These are phyloP conservation scores for Varanus komodoensis DNA, from an alignment of 2,113 vertebrate species.

Conservation along the genomic window DNA sequence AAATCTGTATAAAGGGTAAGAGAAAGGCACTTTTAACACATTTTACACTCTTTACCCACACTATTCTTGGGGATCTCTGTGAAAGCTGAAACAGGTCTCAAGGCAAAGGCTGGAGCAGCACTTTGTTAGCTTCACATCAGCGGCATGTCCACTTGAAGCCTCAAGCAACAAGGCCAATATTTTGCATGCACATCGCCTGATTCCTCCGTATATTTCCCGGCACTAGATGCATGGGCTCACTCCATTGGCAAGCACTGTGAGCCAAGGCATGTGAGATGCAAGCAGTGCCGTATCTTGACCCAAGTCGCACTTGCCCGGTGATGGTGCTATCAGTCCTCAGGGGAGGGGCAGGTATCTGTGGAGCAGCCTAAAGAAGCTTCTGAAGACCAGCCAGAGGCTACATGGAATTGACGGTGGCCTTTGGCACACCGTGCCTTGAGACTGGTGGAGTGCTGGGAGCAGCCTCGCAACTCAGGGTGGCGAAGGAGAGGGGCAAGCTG, in stretches of 20 bases:
- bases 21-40: background rate
- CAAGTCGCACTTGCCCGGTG: background rate
- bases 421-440: background rate
- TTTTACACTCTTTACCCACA: background rate
- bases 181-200: background rate
- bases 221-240: background rate
- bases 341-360: background rate
- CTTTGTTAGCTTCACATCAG: background rate
- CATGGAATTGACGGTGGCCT: background rate
- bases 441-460: background rate
- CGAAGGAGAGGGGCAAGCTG: background rate
- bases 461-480: background rate
- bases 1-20: conserved; percentile 1
- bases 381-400: background rate
- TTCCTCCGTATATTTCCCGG: background rate
- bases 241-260: background rate
- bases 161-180: background rate
- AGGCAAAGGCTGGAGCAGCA: background rate
- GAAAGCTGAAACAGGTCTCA: background rate
- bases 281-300: background rate
- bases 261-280: background rate
- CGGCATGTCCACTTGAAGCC: background rate
- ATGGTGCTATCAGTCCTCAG: too few species aligned
- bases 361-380: background rate
- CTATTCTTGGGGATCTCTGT: background rate